Base-by-base conservation (phyloP, 2,113 vertebrate genomes). In the Epinephelus lanceolatus region DNA sequence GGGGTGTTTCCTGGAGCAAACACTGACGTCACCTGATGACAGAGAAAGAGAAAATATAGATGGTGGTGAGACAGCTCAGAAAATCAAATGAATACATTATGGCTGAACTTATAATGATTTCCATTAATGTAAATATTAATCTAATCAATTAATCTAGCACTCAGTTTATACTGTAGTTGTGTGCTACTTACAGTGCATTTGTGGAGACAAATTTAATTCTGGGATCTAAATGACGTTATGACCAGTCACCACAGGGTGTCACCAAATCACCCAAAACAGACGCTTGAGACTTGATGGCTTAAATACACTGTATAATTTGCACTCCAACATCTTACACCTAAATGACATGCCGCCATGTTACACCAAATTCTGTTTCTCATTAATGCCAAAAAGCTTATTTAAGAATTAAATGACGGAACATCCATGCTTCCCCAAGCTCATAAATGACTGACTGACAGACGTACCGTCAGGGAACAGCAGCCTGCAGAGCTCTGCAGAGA, bases 391-490 rank as follows among this genome's bases (percentile, higher is more conserved):
- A 6, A 6, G 33, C 33, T 37, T 7, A 37, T 37, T 37, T 37
- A 37, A 37, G 42, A 45, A 11, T 45, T 45, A 45, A 45, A 45
- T 45, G 9, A 11, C 2, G 42, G 1, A 45, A 45, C 42, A 45
- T 47, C 0, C 27, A 15, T 67, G 65, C 2, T 66, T 11, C 21
- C 8, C 47, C 25, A 3, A 11, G 21, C n/a, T 27, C 11, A 45
- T 8, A 42, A 30, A 66, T 9, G 14, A 5, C 1, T 14, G 18
- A 19, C 23, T 4, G 25, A 0, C 13, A 5, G 47, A 56, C 30
- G 2, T 53, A 97, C 98, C 97, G 2, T 95, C 76, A 1, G 97
- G 97, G 69, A 99, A 96, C 67, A 98, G 85, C 45, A 96, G 90
- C 4, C 61, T 90, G 91, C 95, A 95, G 63, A 97, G 86, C 51